phyloP scores from a whole-genome alignment of 2,888 invertebrate species.

The Dryobotodes eremita region DNA sequence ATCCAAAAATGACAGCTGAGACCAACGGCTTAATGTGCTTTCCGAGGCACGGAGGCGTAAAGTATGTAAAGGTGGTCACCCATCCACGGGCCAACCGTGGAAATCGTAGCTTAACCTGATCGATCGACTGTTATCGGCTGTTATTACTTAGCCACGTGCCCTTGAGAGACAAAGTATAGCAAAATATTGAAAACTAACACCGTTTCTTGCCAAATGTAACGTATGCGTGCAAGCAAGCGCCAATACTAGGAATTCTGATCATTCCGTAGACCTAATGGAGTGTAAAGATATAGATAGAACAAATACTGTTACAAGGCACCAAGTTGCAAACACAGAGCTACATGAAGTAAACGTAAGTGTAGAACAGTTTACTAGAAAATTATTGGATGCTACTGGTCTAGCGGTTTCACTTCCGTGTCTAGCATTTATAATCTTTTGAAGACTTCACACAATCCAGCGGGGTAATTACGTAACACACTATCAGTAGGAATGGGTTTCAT shows the following conservation, averaged over 20 bases:
- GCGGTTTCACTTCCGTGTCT: slow-evolving; percentile 11
- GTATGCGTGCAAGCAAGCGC: slow-evolving; percentile 30
- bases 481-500: too few relatives aligned
- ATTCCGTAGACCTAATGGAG: slow-evolving; percentile 43
- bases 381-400: slow-evolving; percentile 12
- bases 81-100: not conserved
- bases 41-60: not conserved
- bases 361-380: slow-evolving; percentile 33
- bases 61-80: not conserved
- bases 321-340: slow-evolving; percentile 23
- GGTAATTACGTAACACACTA: too few relatives aligned
- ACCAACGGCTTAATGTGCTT: too few relatives aligned
- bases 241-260: slow-evolving; percentile 41
- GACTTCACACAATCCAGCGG: not conserved
- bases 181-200: not conserved
- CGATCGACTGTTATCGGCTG: not conserved
- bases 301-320: slow-evolving; percentile 48
- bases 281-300: slow-evolving; percentile 52
- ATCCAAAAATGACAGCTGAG: too few relatives aligned
- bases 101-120: not conserved
- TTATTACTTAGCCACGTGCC: not conserved
- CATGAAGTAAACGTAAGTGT: slow-evolving; percentile 13
- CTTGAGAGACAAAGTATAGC: too few relatives aligned
- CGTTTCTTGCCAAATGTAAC: slow-evolving; percentile 30
- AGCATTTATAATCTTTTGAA: not conserved